Conservation (phyloP, 2,888 invertebrate species). For the Dermolepida albohirtum region DNA sequence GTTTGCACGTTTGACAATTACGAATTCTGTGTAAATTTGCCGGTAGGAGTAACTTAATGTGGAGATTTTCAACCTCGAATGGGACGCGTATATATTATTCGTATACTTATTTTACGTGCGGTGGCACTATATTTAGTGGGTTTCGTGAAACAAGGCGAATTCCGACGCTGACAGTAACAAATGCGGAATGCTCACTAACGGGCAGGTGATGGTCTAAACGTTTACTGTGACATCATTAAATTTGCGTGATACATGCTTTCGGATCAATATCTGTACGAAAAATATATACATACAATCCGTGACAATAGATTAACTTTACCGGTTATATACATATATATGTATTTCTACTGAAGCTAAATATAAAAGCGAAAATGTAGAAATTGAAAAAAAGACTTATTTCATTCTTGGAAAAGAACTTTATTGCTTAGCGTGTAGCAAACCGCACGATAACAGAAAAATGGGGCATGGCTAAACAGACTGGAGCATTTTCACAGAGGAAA, state of each 20-base stretch:
- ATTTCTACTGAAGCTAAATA: too few species aligned
- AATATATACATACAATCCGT: too few species aligned
- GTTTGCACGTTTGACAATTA: constrained; percentile 26
- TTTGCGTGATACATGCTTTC: constrained; percentile 38
- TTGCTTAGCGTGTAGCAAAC: too few species aligned
- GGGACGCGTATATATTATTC: constrained; percentile 5
- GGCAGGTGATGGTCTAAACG: constrained; percentile 40
- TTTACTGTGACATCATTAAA: constrained; percentile 42
- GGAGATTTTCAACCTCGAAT: constrained; percentile 9
- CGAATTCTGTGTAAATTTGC: constrained; percentile 26
- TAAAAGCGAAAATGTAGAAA: too few species aligned
- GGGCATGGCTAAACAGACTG: too few species aligned
- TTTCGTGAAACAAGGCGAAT: constrained; percentile 44
- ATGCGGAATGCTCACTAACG: constrained; percentile 47
- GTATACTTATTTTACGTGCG: constrained; percentile 21
- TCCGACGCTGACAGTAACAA: constrained; percentile 45
- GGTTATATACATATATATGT: too few species aligned
- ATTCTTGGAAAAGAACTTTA: too few species aligned
- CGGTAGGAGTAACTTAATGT: constrained; percentile 19
- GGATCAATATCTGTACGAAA: too few species aligned
- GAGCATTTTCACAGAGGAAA: too few species aligned
- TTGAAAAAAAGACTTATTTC: too few species aligned
- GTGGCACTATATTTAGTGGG: constrained; percentile 40
- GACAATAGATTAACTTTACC: too few species aligned
- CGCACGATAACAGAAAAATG: too few species aligned